These are phyloP conservation scores for Petrocephalus schoutedeni DNA, from an alignment of 2,797 vertebrate species.

Conservation along the genomic window DNA sequence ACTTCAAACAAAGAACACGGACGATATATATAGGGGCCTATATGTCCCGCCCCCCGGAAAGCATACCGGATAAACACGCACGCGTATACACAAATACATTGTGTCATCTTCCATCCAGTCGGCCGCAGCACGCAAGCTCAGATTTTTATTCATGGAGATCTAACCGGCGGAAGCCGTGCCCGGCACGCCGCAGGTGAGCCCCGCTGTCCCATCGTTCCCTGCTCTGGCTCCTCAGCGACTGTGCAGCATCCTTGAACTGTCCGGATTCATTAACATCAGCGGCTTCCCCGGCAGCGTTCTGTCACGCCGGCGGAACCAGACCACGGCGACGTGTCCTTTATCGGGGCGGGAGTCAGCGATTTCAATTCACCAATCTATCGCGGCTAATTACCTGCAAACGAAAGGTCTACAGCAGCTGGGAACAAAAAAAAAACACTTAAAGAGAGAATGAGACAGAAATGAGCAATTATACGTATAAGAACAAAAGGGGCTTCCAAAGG, in stretches of 20 bases:
- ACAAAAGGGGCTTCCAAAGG: slow-evolving; percentile 27
- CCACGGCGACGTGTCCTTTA: slow-evolving; percentile 10
- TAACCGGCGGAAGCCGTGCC: neutral
- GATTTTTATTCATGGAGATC: neutral
- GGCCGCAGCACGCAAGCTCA: neutral
- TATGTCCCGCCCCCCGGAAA: neutral
- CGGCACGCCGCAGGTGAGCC: neutral
- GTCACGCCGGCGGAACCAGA: neutral
- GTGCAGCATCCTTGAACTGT: neutral
- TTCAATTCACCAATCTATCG: neutral
- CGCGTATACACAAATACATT: neutral
- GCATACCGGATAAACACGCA: neutral
- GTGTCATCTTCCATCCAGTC: neutral
- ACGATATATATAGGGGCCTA: neutral
- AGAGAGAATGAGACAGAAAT: slow-evolving; percentile 11
- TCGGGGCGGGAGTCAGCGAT: neutral
- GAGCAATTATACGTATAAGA: slow-evolving; percentile 3
- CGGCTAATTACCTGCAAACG: neutral
- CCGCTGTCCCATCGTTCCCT: neutral
- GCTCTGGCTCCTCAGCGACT: neutral
- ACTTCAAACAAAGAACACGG: neutral
- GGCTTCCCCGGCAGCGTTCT: neutral
- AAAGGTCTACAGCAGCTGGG: neutral
- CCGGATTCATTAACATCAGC: neutral
- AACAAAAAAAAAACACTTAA: neutral